phyloP scores from a whole-genome alignment of 2,888 invertebrate species.

The Hesperia comma region DNA sequence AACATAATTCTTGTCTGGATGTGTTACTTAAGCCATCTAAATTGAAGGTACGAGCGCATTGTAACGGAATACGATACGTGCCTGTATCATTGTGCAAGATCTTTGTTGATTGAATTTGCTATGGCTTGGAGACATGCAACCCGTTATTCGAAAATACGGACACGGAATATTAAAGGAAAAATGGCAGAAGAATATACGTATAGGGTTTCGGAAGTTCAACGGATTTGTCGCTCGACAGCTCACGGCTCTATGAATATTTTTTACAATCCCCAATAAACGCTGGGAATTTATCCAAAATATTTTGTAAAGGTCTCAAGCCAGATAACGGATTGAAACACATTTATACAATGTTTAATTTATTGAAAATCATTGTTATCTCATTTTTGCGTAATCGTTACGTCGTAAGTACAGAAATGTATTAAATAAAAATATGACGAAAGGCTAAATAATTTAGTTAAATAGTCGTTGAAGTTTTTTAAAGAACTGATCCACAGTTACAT shows the following conservation, averaged over 20 bases:
- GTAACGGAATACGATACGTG: neutral
- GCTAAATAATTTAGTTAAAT: too few relatives aligned
- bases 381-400: too few relatives aligned
- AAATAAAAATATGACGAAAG: too few relatives aligned
- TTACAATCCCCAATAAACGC: neutral
- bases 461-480: too few relatives aligned
- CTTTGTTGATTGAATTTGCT: slow-evolving; percentile 29
- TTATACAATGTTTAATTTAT: too few relatives aligned
- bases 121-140: slow-evolving; percentile 5
- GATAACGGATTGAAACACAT: too few relatives aligned
- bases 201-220: neutral
- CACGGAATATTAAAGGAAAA: neutral
- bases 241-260: neutral
- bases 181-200: neutral
- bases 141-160: neutral
- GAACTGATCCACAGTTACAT: too few relatives aligned
- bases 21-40: neutral
- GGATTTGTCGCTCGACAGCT: too few relatives aligned
- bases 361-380: too few relatives aligned
- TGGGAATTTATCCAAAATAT: neutral
- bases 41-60: neutral
- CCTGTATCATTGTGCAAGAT: slow-evolving; percentile 18
- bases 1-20: too few relatives aligned
- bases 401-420: too few relatives aligned
- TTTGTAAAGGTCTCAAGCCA: neutral